Evolutionary conservation across 37 sponge, comb jelly and placozoan genomes (phyloP).

Genomic region (Ephydatia muelleri): DNA sequence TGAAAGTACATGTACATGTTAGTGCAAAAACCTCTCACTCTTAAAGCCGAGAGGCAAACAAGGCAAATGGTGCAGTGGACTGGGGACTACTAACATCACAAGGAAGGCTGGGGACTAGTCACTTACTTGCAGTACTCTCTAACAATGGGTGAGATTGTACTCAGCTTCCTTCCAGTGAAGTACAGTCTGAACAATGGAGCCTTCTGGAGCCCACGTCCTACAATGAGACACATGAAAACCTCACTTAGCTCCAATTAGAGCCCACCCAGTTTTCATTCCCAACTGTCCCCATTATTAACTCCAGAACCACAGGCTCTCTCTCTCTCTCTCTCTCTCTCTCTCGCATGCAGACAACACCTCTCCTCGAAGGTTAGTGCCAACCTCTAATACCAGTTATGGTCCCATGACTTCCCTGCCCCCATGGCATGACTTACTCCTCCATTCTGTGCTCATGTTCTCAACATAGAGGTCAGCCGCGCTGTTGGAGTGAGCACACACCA

Average conservation of each 20-base stretch:
- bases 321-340: too few species aligned
- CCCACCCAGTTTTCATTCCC: too few species aligned
- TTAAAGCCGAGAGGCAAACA: too few species aligned
- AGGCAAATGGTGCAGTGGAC: too few species aligned
- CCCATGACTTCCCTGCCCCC: too few species aligned
- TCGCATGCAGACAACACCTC: neutral
- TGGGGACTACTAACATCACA: too few species aligned
- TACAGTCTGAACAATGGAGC: slow-evolving; percentile 63
- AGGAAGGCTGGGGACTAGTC: too few species aligned
- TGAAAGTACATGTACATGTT: neutral
- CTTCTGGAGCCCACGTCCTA: neutral
- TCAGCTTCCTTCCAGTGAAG: slow-evolving; percentile 39
- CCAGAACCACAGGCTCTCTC: neutral
- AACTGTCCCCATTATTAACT: neutral
- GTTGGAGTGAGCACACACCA: slow-evolving; percentile 88
- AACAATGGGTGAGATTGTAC: slow-evolving; percentile 42
- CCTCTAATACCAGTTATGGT: too few species aligned
- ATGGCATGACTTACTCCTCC: too few species aligned
- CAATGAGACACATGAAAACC: too few species aligned
- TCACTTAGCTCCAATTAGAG: too few species aligned
- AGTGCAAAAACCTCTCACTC: neutral
- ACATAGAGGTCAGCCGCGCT: slow-evolving; percentile 91
- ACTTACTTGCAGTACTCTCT: slow-evolving; percentile 67
- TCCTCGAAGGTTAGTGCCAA: neutral
- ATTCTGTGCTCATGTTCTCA: slow-evolving; percentile 57